A percentile compares a stretch with the other conserved stretches of the same genome.
phyloP scores from a whole-genome alignment of 2,888 invertebrate species.

The Thumatha senex region DNA sequence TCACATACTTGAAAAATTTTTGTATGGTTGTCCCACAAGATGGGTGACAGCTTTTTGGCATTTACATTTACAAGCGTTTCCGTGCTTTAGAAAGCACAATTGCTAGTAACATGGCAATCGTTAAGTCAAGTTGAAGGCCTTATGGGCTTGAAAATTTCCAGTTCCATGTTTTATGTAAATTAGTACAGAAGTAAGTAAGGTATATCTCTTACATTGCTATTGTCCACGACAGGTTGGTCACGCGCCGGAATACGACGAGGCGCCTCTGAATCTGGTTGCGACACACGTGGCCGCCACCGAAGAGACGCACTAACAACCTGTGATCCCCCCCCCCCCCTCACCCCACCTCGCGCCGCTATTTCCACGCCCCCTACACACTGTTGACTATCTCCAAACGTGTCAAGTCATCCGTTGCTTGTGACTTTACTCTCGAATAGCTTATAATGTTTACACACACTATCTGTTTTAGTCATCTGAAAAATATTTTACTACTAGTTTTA shows the following conservation, averaged over 20 bases:
- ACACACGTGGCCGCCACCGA: conserved; percentile 87
- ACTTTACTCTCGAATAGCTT: not conserved
- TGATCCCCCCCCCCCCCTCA: conserved; percentile 31
- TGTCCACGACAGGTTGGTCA: conserved; percentile 62
- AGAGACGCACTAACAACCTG: conserved; percentile 78
- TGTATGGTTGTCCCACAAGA: too few relatives aligned
- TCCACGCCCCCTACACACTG: conserved; percentile 8
- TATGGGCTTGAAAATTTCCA: too few relatives aligned
- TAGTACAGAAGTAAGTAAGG: too few relatives aligned
- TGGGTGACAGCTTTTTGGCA: too few relatives aligned
- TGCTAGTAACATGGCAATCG: too few relatives aligned
- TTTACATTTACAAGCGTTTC: too few relatives aligned
- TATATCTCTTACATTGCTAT: too few relatives aligned
- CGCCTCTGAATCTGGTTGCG: conserved; percentile 88
- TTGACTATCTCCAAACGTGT: conserved; percentile 3
- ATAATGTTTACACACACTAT: not conserved
- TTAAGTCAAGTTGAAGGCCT: too few relatives aligned
- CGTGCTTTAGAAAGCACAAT: too few relatives aligned
- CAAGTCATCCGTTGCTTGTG: conserved; percentile 17
- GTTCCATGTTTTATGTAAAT: too few relatives aligned
- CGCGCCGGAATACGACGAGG: conserved; percentile 81
- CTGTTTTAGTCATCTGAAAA: not conserved
- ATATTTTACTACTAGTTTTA: too few relatives aligned
- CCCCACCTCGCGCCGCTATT: conserved; percentile 1
- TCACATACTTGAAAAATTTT: too few relatives aligned